Conservation (phyloP, 2,888 invertebrate species). For the Drosophila austrosaltans region DNA sequence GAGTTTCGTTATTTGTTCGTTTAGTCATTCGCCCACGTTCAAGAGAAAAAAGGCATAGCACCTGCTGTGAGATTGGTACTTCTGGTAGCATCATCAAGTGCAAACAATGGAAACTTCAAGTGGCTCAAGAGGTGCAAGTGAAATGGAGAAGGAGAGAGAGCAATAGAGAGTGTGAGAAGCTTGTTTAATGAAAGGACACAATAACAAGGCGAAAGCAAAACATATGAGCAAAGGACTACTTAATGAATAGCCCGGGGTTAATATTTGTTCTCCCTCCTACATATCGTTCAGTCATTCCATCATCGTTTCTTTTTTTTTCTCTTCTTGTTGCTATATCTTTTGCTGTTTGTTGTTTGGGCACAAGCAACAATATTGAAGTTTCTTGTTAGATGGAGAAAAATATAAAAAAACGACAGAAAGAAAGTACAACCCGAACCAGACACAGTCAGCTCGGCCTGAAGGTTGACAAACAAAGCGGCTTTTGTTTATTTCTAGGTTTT, state of each 20-base stretch:
- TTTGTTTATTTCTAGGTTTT: conserved; percentile 54
- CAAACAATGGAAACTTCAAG: conserved; percentile 51
- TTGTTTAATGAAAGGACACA: conserved; percentile 50
- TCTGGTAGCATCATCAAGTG: conserved; percentile 42
- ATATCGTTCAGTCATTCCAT: conserved; percentile 24
- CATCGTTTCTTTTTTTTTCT: conserved; percentile 5
- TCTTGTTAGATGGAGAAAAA: conserved; percentile 57
- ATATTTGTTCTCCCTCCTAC: conserved; percentile 62
- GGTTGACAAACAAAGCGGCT: conserved; percentile 69
- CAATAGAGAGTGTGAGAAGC: conserved; percentile 1
- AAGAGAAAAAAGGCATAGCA: conserved; percentile 20
- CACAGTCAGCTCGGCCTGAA: conserved; percentile 29
- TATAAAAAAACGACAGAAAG: conserved; percentile 29
- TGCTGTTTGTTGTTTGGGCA: conserved; percentile 60
- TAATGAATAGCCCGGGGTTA: conserved; percentile 75
- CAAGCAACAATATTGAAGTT: conserved; percentile 73
- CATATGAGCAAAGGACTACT: conserved; percentile 74
- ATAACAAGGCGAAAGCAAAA: conserved; percentile 52
- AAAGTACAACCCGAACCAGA: conserved; percentile 33
- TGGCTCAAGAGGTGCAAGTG: conserved; percentile 29
- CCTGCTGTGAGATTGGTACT: conserved; percentile 11
- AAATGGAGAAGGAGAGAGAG: neutral
- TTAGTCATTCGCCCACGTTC: no score
- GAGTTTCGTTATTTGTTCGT: no score
- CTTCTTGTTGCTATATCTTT: conserved; percentile 12